phyloP scores from a whole-genome alignment of 2,888 invertebrate genomes.

The Cylindroiulus punctatus region DNA sequence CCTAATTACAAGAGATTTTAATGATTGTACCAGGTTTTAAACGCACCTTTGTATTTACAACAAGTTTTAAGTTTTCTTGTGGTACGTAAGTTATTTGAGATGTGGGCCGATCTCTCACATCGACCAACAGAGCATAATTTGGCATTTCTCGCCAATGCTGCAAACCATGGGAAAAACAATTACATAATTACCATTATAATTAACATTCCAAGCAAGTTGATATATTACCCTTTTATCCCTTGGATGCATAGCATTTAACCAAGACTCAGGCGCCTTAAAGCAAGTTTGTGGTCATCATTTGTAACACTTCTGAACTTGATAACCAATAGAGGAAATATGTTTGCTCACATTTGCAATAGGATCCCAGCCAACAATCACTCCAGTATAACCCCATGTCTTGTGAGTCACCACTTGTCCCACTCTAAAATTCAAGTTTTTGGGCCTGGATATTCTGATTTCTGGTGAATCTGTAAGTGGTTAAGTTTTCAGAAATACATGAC shows the following conservation, averaged over 20 bases:
- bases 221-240: slow-evolving; percentile 4
- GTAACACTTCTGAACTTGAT: slow-evolving; percentile 64
- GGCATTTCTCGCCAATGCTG: slow-evolving; percentile 67
- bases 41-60: slow-evolving; percentile 56
- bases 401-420: slow-evolving; percentile 71
- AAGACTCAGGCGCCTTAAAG: slow-evolving; percentile 67
- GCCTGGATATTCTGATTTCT: slow-evolving; percentile 65
- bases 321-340: slow-evolving; percentile 57
- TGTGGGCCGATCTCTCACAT: slow-evolving; percentile 66
- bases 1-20: too few species aligned
- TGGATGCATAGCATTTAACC: slow-evolving; percentile 66
- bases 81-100: slow-evolving; percentile 69
- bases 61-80: slow-evolving; percentile 63
- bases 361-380: slow-evolving; percentile 69
- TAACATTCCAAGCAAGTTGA: not conserved
- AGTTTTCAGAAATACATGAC: too few species aligned
- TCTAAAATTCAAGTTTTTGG: slow-evolving; percentile 66
- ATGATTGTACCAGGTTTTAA: too few species aligned
- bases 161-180: slow-evolving; percentile 47
- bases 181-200: slow-evolving; percentile 33
- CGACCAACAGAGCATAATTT: slow-evolving; percentile 69
- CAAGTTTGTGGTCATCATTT: not conserved
- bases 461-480: slow-evolving; percentile 61
- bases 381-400: slow-evolving; percentile 67
- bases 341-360: slow-evolving; percentile 65